A percentile compares a stretch with the other conserved stretches of the same genome.
phyloP scores from a whole-genome alignment of 1,140 invertebrate genomes.

The Acromyrmex heyeri region DNA sequence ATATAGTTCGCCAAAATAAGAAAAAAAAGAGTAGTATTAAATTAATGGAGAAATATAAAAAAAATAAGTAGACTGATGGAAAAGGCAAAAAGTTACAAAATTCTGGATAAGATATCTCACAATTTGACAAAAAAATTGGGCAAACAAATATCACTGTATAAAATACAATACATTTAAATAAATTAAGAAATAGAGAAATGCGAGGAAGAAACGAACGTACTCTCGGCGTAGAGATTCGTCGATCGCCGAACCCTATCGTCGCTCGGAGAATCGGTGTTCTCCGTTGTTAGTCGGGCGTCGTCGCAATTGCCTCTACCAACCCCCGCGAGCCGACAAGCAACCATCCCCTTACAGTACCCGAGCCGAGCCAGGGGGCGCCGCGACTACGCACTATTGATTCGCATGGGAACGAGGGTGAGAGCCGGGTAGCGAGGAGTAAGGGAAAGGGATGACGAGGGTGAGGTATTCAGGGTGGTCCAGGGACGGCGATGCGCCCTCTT shows the following conservation, averaged over 20 bases:
- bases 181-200: slow-evolving; percentile 29
- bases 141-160: not conserved
- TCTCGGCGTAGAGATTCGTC: slow-evolving; percentile 77
- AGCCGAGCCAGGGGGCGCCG: slow-evolving; percentile 81
- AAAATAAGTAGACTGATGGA: not conserved
- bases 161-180: not conserved
- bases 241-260: slow-evolving; percentile 74
- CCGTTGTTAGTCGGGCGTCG: slow-evolving; percentile 79
- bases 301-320: slow-evolving; percentile 62
- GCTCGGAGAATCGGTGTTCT: slow-evolving; percentile 70
- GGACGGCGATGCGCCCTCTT: slow-evolving; percentile 64
- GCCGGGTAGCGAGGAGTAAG: slow-evolving; percentile 60
- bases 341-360: slow-evolving; percentile 65
- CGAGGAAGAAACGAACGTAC: slow-evolving; percentile 42
- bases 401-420: slow-evolving; percentile 80
- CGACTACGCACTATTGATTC: slow-evolving; percentile 86
- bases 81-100: not conserved
- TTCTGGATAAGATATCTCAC: not conserved
- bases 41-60: not conserved
- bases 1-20: not conserved
- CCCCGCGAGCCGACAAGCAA: slow-evolving; percentile 68
- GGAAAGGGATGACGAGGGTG: slow-evolving; percentile 70
- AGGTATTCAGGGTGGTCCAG: slow-evolving; percentile 70
- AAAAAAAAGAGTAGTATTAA: not conserved
- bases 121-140: not conserved